Conservation (phyloP, 2,888 invertebrate species). For the Eilema sororculum region DNA sequence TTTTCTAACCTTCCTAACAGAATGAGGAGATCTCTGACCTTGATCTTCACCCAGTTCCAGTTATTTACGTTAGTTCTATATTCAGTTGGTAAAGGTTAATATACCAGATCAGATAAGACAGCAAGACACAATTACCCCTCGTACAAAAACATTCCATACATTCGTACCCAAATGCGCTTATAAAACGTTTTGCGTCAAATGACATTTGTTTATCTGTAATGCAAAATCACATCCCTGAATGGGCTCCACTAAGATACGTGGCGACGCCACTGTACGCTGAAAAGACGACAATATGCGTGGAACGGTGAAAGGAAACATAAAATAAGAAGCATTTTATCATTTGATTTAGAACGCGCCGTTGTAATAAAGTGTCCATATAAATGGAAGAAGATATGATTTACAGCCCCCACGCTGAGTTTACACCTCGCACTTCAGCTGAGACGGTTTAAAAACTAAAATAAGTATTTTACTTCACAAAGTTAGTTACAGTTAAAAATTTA, state of each 20-base stretch:
- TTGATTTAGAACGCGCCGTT: conserved; percentile 85
- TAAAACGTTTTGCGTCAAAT: conserved; percentile 28
- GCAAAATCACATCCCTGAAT: conserved; percentile 41
- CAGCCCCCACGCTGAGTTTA: conserved; percentile 74
- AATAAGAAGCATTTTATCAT: conserved; percentile 86
- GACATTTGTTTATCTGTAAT: conserved; percentile 36
- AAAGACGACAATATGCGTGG: conserved; percentile 77
- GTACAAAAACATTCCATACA: background rate
- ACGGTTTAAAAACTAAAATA: conserved; percentile 68
- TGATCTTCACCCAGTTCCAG: background rate
- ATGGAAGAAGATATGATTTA: conserved; percentile 85
- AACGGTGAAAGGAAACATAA: conserved; percentile 80
- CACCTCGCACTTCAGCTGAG: conserved; percentile 66
- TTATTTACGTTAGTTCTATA: background rate
- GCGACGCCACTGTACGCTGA: conserved; percentile 56
- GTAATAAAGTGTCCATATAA: conserved; percentile 86
- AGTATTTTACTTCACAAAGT: conserved; percentile 24
- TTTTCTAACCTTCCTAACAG: background rate
- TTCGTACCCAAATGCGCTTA: background rate
- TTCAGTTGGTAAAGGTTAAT: conserved; percentile 1
- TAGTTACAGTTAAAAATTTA: background rate
- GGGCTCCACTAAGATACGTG: conserved; percentile 40
- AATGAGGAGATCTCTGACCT: background rate
- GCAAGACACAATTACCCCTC: background rate
- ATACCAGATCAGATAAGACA: background rate